Evolutionary conservation across 2,888 invertebrate species (phyloP).

Genomic region (Hyppa rectilinea): DNA sequence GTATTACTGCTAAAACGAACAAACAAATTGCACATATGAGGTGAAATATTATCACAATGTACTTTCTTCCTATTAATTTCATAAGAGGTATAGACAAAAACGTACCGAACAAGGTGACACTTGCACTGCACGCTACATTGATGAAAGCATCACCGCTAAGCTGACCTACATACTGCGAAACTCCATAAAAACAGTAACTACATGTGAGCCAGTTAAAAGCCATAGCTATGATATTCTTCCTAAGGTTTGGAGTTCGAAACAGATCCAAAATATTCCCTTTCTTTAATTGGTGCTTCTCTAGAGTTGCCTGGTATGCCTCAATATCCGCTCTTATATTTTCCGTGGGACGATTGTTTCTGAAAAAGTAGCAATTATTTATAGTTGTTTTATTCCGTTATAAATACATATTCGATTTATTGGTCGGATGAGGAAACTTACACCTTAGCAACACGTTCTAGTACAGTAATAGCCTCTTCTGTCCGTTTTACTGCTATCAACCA

Average conservation of each 20-base stretch:
- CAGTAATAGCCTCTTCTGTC: constrained; percentile 91
- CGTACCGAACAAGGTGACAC: constrained; percentile 91
- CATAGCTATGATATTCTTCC: constrained; percentile 93
- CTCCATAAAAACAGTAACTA: constrained; percentile 94
- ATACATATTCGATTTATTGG: neutral
- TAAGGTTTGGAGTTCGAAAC: constrained; percentile 93
- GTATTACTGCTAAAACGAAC: constrained; percentile 90
- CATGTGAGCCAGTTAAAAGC: constrained; percentile 95
- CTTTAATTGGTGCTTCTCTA: constrained; percentile 78
- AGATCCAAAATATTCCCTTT: constrained; percentile 92
- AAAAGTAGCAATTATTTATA: constrained; percentile 57
- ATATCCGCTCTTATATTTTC: constrained; percentile 85
- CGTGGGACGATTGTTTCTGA: constrained; percentile 87
- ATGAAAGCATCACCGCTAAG: constrained; percentile 95
- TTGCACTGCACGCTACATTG: constrained; percentile 95
- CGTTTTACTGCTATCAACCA: constrained; percentile 94
- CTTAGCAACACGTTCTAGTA: constrained; percentile 92
- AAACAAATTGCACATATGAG: constrained; percentile 91
- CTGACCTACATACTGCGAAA: constrained; percentile 95
- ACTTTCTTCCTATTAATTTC: constrained; percentile 92
- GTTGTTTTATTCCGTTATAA: neutral
- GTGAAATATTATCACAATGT: constrained; percentile 92
- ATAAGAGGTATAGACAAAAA: constrained; percentile 91
- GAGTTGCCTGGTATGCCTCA: constrained; percentile 77
- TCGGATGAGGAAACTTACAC: constrained; percentile 73